Evolutionary conservation across 2,888 invertebrate genomes (phyloP).

Genomic region (Drosophila mimetica): DNA sequence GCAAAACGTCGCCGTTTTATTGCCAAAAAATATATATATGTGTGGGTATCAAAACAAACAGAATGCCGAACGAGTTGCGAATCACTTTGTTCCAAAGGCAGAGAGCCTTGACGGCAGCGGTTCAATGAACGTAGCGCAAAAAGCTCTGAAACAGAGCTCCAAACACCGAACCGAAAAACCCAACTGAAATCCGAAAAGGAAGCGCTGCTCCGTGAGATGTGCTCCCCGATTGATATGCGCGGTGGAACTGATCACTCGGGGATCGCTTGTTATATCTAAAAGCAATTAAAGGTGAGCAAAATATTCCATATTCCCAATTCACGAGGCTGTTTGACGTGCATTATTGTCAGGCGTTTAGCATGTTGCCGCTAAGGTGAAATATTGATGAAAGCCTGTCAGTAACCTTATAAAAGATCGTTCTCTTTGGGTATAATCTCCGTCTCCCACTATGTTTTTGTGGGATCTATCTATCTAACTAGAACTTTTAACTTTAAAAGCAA

Average conservation of each 20-base stretch:
- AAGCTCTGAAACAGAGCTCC: slow-evolving; percentile 14
- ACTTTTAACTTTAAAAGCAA: no score
- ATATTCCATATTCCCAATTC: slow-evolving; percentile 50
- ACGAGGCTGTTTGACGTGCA: slow-evolving; percentile 24
- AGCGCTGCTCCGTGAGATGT: slow-evolving; percentile 2
- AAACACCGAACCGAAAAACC: slow-evolving; percentile 3
- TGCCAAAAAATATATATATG: slow-evolving; percentile 65
- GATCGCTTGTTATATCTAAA: slow-evolving; percentile 20
- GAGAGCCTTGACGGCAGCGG: slow-evolving; percentile 64
- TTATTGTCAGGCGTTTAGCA: slow-evolving; percentile 40
- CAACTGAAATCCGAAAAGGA: not conserved
- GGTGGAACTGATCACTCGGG: slow-evolving; percentile 31
- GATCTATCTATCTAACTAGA: no score
- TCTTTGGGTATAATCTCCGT: not conserved
- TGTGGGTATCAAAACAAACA: slow-evolving; percentile 42
- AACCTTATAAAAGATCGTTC: slow-evolving; percentile 1
- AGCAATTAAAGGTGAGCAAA: slow-evolving; percentile 31
- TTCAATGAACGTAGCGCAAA: slow-evolving; percentile 67
- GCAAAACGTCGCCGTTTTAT: slow-evolving; percentile 62
- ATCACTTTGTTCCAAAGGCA: slow-evolving; percentile 41
- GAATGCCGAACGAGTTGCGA: slow-evolving; percentile 45
- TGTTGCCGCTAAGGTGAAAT: slow-evolving; percentile 32
- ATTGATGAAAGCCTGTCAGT: slow-evolving; percentile 24
- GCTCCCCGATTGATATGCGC: slow-evolving; percentile 36
- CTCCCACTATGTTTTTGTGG: no score